Base-by-base conservation (phyloP, 2,797 vertebrate species). In the Poecile montanus region DNA sequence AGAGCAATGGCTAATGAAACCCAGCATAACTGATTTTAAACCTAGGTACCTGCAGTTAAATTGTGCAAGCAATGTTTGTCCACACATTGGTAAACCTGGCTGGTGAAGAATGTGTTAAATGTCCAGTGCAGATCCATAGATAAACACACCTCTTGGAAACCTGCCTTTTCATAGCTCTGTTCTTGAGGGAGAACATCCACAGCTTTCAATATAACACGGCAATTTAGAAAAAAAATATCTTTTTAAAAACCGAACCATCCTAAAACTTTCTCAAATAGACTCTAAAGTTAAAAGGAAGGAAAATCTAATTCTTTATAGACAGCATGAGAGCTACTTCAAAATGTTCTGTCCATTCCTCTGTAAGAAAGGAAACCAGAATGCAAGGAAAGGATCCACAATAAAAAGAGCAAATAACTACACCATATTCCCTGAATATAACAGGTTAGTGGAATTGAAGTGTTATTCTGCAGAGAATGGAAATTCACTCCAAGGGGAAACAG, bases 91-190 rank as follows among this genome's bases (percentile, higher is more conserved):
- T 71, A 83, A 92, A 92, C 76, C 82, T 74, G 82, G 76, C 47
- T 66, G 61, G 67, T 80, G 60, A 92, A 50, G 57, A 79, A 48
- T 21, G 78, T 44, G n/a, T 92, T 96, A 93, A 96, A 94, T 91
- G 89, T 88, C 95, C 95, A 95, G 48, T 54, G 77, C 88, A 96
- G 75, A 95, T 89, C 81, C 95, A 72, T 1, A 80, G 74, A 95
- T 57, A 83, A 50, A 38, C 81, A 83, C 42, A 32, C 47, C 76
- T 75, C 85, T 91, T 75, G 92, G 62, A 94, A 94, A 89, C 80
- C 75, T 94, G 80, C 88, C 74, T 91, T 96, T 95, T 93, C 96
- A 90, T 68, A n/a, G 62, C 12, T 8, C 11, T 83, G n/a, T 3
- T 94, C 42, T 79, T 30, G 10, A 66, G 48, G 18, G 50, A 60